A percentile compares a stretch with the other conserved stretches of the same genome.
Conservation (phyloP, 2,888 invertebrate species). For the Thera britannica region DNA sequence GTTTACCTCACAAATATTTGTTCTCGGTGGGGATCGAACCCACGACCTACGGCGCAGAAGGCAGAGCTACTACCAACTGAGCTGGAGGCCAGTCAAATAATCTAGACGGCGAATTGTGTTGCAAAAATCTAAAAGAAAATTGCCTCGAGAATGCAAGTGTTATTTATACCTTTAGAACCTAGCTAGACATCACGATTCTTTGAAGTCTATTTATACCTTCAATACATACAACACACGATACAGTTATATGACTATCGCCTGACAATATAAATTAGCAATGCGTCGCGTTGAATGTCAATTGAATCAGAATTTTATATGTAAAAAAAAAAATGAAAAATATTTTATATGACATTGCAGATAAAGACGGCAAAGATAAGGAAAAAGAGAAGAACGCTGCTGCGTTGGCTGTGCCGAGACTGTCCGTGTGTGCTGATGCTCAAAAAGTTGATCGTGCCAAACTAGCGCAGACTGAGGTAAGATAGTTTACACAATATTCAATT, state of each 20-base stretch:
- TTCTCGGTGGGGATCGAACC: too few relatives aligned
- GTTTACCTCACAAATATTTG: too few relatives aligned
- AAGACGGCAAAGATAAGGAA: conserved; percentile 92
- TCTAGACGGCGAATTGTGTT: conserved; percentile 6
- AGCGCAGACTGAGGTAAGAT: conserved; percentile 93
- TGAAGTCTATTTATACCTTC: too few relatives aligned
- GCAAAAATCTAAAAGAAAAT: too few relatives aligned
- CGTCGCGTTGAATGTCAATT: too few relatives aligned
- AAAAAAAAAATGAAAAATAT: not conserved
- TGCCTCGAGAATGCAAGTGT: too few relatives aligned
- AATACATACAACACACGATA: not conserved
- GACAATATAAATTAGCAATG: conserved; percentile 13
- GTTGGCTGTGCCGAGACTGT: conserved; percentile 93
- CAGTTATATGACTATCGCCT: not conserved
- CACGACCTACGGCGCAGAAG: too few relatives aligned
- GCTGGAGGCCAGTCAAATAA: too few relatives aligned
- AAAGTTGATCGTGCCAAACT: conserved; percentile 96
- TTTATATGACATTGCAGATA: conserved; percentile 81
- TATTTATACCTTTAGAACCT: too few relatives aligned
- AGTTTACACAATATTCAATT: not conserved
- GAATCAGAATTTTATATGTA: not conserved
- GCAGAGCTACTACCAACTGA: too few relatives aligned
- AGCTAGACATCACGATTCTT: too few relatives aligned
- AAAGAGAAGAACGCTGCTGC: conserved; percentile 88
- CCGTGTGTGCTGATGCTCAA: conserved; percentile 96